phyloP scores from a whole-genome alignment of 1,140 invertebrate genomes.

The Riptortus pedestris region DNA sequence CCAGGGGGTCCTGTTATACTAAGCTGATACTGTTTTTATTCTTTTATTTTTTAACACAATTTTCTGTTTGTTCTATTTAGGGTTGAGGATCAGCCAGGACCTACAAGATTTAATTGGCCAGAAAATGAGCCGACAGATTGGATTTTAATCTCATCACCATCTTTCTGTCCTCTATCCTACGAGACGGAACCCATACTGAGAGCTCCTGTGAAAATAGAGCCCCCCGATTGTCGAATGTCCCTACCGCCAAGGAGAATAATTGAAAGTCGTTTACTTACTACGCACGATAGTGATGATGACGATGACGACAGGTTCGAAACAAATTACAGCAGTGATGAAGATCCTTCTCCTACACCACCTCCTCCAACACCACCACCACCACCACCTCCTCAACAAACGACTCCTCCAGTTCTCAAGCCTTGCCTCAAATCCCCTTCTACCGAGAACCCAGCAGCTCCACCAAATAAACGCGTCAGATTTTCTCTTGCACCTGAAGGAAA shows the following conservation, averaged over 20 bases:
- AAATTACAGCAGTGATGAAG: constrained; percentile 23
- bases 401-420: constrained; percentile 3
- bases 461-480: constrained; percentile 40
- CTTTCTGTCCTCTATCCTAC: constrained; percentile 24
- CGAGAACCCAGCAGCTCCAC: constrained; percentile 24
- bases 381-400: not conserved
- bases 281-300: constrained; percentile 15
- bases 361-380: not conserved
- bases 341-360: not conserved
- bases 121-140: constrained; percentile 13
- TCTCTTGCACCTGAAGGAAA: constrained; percentile 38
- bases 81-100: constrained; percentile 23
- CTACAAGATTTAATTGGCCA: constrained; percentile 26
- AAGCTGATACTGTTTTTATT: too few species aligned
- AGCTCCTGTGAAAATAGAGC: not conserved
- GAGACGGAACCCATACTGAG: constrained; percentile 14
- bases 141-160: constrained; percentile 21
- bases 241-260: constrained; percentile 11
- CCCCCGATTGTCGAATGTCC: not conserved
- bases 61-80: too few species aligned
- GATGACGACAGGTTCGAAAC: constrained; percentile 27
- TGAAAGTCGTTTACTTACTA: not conserved
- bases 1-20: too few species aligned
- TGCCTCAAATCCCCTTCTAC: not conserved
- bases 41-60: too few species aligned